Evolutionary conservation across 2,888 invertebrate species (phyloP), one percentile per base, ranked within the genome.

Genomic region (Odontocolon sp.): DNA sequence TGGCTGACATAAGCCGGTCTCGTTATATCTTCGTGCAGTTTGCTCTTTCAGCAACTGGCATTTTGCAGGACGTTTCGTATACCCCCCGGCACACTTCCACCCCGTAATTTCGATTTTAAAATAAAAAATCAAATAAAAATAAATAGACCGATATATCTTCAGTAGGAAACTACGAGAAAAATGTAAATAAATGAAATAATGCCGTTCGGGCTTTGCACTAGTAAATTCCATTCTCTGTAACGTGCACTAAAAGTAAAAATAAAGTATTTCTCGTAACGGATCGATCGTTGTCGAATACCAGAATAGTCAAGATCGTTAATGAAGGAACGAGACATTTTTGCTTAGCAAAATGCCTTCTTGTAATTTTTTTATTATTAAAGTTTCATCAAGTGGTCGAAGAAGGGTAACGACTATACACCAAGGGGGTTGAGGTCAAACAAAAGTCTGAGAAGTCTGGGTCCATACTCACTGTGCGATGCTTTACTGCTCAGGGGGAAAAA

Each of bases 1-100:
- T 38, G 80, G 78, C 83, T 86, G 82, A 85, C 83, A 82, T 82
- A 83, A 86, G 80, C 82, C 80, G 75, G 79, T 80, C 79, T 82
- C 80, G 81, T 84, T 83, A 82, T 78, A 75, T 59, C 57, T 74
- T 74, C 40, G 56, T 64, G 78, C 75, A 79, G 71, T 68, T 68
- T 73, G 56, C 70, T 72, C 70, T 47, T 75, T 72, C 54, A 56
- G 9, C 16, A 38, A 21, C 38, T 38, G 14, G 16, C 21, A 18
- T 18, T 56, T 26, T 26, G 50, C 47, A 26, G 42, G 21, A 36
- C 23, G 16, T 21, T 28, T 8, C 54, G 28, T 21, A n/a, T 2
- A n/a, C 45, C 5, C 18, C 45, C 33, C 5, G 23, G 21, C 21
- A 47, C 45, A 47, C 45, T 9, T 21, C 8, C 4, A 6, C 45